Evolutionary conservation across 2,113 vertebrate genomes (phyloP).

Genomic region (Capreolus pygargus): DNA sequence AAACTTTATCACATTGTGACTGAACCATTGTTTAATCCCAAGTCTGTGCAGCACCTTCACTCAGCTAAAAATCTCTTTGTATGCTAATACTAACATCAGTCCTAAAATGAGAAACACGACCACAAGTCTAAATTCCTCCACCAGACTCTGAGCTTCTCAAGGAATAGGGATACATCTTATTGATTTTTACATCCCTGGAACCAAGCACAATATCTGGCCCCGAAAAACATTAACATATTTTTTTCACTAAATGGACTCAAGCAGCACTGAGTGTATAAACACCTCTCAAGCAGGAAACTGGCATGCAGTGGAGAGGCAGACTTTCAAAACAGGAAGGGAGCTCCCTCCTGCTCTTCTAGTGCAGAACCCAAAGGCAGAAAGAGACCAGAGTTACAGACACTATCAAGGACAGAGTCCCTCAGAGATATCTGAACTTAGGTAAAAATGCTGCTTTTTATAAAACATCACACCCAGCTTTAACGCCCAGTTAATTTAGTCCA

Average conservation of each 20-base stretch:
- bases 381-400: not conserved
- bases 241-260: not conserved
- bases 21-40: not conserved
- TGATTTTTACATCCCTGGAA: not conserved
- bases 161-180: not conserved
- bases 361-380: not conserved
- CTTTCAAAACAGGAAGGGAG: not conserved
- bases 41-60: not conserved
- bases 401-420: not conserved
- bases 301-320: not conserved
- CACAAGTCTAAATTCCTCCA: not conserved
- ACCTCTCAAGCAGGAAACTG: not conserved
- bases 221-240: not conserved
- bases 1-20: not conserved
- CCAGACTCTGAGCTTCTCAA: not conserved
- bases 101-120: not conserved
- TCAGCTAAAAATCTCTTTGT: not conserved
- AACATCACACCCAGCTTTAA: not conserved
- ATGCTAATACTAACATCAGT: not conserved
- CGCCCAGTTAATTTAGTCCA: not conserved
- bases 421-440: not conserved
- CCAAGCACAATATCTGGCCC: not conserved
- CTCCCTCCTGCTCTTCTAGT: not conserved
- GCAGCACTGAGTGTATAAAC: not conserved
- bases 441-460: not conserved